A percentile compares a stretch with the other conserved stretches of the same genome.
These are phyloP conservation scores for Melanogrammus aeglefinus DNA, from an alignment of 2,797 vertebrate genomes.

Conservation along the genomic window DNA sequence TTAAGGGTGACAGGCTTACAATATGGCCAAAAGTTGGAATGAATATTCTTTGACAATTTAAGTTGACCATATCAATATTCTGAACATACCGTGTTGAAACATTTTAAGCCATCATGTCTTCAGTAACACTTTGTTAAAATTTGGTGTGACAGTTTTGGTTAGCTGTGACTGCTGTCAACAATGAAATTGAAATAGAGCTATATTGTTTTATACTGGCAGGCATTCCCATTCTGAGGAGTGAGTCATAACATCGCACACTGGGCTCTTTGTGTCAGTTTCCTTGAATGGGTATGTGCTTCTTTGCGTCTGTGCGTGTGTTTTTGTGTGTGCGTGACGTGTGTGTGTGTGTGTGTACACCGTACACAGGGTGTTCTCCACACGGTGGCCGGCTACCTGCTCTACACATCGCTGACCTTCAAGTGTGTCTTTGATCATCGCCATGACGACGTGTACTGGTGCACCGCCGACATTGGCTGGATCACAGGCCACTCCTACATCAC, in stretches of 20 bases:
- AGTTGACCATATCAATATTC: neutral
- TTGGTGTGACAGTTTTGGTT: neutral
- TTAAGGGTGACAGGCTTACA: neutral
- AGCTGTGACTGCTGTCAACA: neutral
- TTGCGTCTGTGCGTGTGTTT: neutral
- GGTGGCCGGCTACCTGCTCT: conserved; percentile 75
- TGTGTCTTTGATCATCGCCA: conserved; percentile 75
- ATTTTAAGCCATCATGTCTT: neutral
- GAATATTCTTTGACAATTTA: neutral
- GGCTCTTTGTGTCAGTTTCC: neutral
- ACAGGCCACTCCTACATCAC: conserved; percentile 81
- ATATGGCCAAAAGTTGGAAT: neutral
- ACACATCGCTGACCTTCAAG: conserved; percentile 77
- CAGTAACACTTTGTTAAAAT: neutral
- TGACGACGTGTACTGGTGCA: conserved; percentile 81
- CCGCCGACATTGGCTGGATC: conserved; percentile 82
- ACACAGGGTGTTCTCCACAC: conserved; percentile 78
- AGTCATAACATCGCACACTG: neutral
- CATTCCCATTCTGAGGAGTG: neutral
- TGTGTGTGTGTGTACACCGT: neutral
- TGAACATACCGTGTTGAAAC: neutral
- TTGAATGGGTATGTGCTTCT: neutral
- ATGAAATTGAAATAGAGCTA: neutral
- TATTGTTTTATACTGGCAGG: neutral
- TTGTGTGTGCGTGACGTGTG: neutral